Conservation (phyloP, 53 echinoderm and acorn worm genomes). For the Mesocentrotus franciscanus region DNA sequence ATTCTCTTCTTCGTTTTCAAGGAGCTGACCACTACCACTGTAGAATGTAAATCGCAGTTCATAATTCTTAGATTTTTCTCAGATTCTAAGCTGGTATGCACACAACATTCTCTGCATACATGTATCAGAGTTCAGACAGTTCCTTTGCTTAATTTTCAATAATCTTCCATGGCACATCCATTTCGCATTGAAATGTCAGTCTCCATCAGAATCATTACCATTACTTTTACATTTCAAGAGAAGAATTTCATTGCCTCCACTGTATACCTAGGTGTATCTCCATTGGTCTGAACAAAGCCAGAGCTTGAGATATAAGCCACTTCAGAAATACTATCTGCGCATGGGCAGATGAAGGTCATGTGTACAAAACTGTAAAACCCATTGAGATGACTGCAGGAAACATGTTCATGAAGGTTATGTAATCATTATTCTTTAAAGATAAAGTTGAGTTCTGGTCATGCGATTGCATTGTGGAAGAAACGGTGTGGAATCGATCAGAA, state of each 20-base stretch:
- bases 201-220: neutral
- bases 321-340: no score
- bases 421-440: no score
- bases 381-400: no score
- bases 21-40: neutral
- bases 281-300: no score
- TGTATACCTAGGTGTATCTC: no score
- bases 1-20: neutral
- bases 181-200: neutral
- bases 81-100: neutral
- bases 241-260: neutral
- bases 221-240: neutral
- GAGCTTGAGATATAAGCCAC: no score
- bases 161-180: neutral
- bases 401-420: no score
- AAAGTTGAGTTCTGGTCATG: no score
- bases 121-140: neutral
- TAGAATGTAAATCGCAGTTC: conserved; percentile 27
- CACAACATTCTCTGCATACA: neutral
- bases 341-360: no score
- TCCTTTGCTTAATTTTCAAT: neutral
- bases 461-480: no score
- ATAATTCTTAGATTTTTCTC: neutral
- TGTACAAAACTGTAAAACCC: no score
- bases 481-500: no score